Evolutionary conservation across 2,797 vertebrate genomes (phyloP), one percentile per base, ranked within the genome.

Genomic region (Schizopygopsis pylzovi): DNA sequence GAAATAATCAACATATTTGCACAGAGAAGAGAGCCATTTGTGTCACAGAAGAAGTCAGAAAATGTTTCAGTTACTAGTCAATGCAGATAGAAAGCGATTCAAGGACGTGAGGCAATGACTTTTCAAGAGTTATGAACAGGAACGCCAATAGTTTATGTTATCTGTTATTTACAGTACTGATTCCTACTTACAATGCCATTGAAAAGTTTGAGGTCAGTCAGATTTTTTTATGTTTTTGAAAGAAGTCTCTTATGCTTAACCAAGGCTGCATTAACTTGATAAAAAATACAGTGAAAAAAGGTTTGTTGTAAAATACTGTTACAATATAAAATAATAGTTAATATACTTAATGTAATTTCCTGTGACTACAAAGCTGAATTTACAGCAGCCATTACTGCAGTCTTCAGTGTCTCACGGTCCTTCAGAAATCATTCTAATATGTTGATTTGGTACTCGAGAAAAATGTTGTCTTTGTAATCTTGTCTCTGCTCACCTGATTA

Each of bases 1-100:
- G 68, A 72, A 59, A 82, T 59, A 82, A 82, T 56, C 68, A 82
- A 72, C 68, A 80, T 85, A 72, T 79, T 80, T 85, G 20, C 8
- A 37, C 39, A 79, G 41, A 63, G 7, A 54, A 72, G 67, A 47
- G 52, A 39, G 67, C 4, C 41, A 72, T 71, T 56, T 79, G 25
- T 52, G 73, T 70, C 68, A 52, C 15, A 15, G 67, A 49, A 59
- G n/a, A 25, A 11, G 65, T 71, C 33, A 43, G 49, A 79, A 18
- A 59, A 37, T 85, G 52, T 61, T 71, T 79, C 16, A 43, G 39
- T 20, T 20, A 22, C 61, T 78, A 5, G 25, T 68, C 37, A 68
- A 54, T 8, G n/a, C 5, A 84, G 28, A 45, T 13, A 59, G 63
- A 79, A 84, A n/a, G 12, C 4, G 25, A 79, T 28, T 56, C 63